phyloP scores from a whole-genome alignment of 2,797 vertebrate genomes.

The Microctenopoma stevenorrisi region DNA sequence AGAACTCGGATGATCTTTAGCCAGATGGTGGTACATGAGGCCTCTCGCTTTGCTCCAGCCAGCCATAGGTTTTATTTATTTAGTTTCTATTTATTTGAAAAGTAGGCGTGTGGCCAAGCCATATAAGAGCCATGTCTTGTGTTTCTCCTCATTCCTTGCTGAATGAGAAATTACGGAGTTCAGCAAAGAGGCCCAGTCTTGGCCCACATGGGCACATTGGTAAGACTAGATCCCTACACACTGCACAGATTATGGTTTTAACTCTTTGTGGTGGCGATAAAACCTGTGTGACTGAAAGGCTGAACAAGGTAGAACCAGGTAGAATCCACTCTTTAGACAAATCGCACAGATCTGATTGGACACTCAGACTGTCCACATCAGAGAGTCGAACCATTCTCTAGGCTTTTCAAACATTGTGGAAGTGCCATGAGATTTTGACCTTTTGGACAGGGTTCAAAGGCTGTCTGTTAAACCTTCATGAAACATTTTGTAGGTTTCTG shows the following conservation, averaged over 20 bases:
- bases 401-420: no score
- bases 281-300: neutral
- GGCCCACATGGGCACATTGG: neutral
- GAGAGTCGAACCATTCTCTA: no score
- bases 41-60: constrained; percentile 23
- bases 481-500: neutral
- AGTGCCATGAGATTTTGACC: no score
- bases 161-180: constrained; percentile 51
- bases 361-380: no score
- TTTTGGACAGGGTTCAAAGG: neutral
- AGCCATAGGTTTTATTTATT: constrained; percentile 41
- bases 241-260: neutral
- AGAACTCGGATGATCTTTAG: constrained; percentile 29
- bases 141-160: constrained; percentile 50
- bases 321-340: neutral
- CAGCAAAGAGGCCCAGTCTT: neutral
- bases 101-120: constrained; percentile 53
- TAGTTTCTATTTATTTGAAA: constrained; percentile 73
- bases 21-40: constrained; percentile 48
- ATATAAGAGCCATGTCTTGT: constrained; percentile 50
- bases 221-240: neutral
- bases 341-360: neutral
- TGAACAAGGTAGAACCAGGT: neutral
- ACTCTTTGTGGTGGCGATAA: neutral
- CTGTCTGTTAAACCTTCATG: neutral